Base-by-base conservation (phyloP, 37 sponge, comb jelly and placozoan species). In the Axinella damicornis region DNA sequence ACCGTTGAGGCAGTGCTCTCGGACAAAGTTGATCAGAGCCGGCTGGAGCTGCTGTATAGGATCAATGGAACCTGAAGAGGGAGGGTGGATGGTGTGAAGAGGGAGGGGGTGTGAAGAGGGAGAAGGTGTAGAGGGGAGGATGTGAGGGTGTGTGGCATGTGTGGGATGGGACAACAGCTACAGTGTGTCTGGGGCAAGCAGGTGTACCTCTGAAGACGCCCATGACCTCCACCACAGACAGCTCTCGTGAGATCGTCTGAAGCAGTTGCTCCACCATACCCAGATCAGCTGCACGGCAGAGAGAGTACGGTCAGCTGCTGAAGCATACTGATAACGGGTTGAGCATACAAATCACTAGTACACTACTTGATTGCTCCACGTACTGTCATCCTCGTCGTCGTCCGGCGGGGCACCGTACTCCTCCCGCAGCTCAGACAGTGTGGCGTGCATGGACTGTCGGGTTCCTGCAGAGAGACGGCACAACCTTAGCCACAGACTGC, bases 191-290 rank as follows among this genome's bases (percentile, higher is more conserved):
- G n/a, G n/a, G n/a, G n/a, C n/a, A n/a, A n/a, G n/a, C n/a, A 9
- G 16, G 18, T 35, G 34, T 25, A 58, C 85, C 85, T 40, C 69
- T 39, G 66, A 85, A 66, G 22, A 85, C 66, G 24, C 54, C 21
- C 78, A 85, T 77, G 22, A 76, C 77, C 46, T 85, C 85, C 32
- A 57, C 39, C 52, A 85, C 85, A 5, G 85, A 76, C 38, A 85
- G 31, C 68, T 85, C 68, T 9, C 57, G 34, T 12, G 85, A 85
- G 40, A 85, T 53, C 24, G 55, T 53, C 33, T 77, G 31, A 24
- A 85, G 54, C 21, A 85, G 66, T n/a, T 57, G 53, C 53, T 85
- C 85, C 32, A 85, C 52, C 78, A 85, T 69, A 22, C 85, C 65
- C 41, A 58, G 31, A 14, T 78, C 66, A 1, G 4, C 46, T 46